A percentile compares a stretch with the other conserved stretches of the same genome.
phyloP scores from a whole-genome alignment of 2,888 invertebrate genomes.

The Aquatica leii region DNA sequence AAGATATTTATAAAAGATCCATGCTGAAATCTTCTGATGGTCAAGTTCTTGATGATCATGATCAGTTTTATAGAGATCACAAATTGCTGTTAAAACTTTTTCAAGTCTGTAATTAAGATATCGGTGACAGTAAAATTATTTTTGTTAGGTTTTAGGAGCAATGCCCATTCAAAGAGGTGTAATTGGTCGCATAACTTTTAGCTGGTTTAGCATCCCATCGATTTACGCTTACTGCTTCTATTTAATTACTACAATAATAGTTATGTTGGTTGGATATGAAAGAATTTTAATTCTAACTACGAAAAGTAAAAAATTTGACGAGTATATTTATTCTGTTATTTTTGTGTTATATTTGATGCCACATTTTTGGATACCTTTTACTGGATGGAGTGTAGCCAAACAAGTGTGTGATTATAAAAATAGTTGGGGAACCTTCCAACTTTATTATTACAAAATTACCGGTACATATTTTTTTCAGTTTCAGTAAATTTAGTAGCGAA shows the following conservation, averaged over 20 bases:
- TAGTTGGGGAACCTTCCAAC: slow-evolving; percentile 73
- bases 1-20: slow-evolving; percentile 59
- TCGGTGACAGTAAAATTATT: not conserved
- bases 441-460: slow-evolving; percentile 60
- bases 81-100: slow-evolving; percentile 70
- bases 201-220: slow-evolving; percentile 70
- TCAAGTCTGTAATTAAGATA: slow-evolving; percentile 50
- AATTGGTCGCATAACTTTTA: slow-evolving; percentile 67
- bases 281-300: slow-evolving; percentile 68
- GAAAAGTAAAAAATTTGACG: slow-evolving; percentile 70
- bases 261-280: slow-evolving; percentile 69
- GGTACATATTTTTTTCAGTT: slow-evolving; percentile 46
- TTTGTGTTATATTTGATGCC: slow-evolving; percentile 73
- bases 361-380: slow-evolving; percentile 75
- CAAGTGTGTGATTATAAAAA: slow-evolving; percentile 76
- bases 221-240: slow-evolving; percentile 73
- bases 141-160: slow-evolving; percentile 66
- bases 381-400: slow-evolving; percentile 74
- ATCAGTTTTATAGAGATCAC: slow-evolving; percentile 74
- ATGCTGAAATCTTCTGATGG: slow-evolving; percentile 67
- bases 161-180: slow-evolving; percentile 66
- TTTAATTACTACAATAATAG: slow-evolving; percentile 65
- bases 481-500: too few relatives aligned
- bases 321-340: slow-evolving; percentile 74
- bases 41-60: slow-evolving; percentile 68